phyloP scores from a whole-genome alignment of 2,888 invertebrate genomes.

The Parapristionchus giblindavisi region DNA sequence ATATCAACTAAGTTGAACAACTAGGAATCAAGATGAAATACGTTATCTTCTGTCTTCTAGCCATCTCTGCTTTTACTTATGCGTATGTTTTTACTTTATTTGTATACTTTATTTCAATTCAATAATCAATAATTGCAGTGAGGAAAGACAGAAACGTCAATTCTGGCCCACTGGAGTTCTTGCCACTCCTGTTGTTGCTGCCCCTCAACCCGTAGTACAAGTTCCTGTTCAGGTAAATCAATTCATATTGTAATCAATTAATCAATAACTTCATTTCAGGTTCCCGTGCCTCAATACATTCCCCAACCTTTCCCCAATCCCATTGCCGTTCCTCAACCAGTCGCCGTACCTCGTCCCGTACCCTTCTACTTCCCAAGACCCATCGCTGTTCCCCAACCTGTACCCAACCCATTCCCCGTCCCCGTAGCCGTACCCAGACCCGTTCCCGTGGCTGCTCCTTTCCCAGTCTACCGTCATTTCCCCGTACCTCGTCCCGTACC shows the following conservation, averaged over 20 bases:
- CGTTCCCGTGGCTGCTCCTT: slow-evolving; percentile 10
- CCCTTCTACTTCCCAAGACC: neutral
- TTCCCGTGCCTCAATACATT: slow-evolving; percentile 25
- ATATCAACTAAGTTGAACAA: too few relatives aligned
- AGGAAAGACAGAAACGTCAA: too few relatives aligned
- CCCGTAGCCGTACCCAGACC: slow-evolving; percentile 25
- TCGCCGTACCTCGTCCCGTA: neutral
- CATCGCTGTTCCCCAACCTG: neutral
- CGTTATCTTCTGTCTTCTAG: too few relatives aligned
- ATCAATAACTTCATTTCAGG: slow-evolving; percentile 6
- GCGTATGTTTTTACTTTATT: too few relatives aligned
- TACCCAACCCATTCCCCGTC: neutral
- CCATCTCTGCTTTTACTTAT: too few relatives aligned
- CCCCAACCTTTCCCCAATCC: slow-evolving; percentile 15
- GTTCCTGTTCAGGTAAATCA: slow-evolving; percentile 31
- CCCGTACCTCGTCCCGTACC: slow-evolving; percentile 34
- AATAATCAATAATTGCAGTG: too few relatives aligned
- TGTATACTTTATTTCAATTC: too few relatives aligned
- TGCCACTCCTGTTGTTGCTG: too few relatives aligned
- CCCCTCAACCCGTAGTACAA: slow-evolving; percentile 28
- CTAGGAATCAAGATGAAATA: too few relatives aligned
- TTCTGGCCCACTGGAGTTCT: too few relatives aligned
- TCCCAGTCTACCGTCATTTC: slow-evolving; percentile 12
- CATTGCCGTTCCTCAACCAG: neutral
- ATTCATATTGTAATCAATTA: too few relatives aligned